These are phyloP conservation scores for Musca domestica DNA, from an alignment of 1,140 invertebrate genomes.

Conservation along the genomic window DNA sequence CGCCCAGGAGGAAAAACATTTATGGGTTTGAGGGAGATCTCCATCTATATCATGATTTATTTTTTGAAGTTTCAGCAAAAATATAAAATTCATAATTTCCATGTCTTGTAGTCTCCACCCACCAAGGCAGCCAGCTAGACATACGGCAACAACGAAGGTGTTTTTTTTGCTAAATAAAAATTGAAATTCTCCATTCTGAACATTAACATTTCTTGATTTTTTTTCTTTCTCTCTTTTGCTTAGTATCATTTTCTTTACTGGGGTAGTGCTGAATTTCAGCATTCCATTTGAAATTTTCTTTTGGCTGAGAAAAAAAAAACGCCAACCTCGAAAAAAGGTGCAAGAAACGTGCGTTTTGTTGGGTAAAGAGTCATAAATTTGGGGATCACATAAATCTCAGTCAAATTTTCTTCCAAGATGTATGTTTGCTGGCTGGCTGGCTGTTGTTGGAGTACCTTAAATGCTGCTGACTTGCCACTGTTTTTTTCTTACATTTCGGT, in stretches of 20 bases:
- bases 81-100: neutral
- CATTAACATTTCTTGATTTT: neutral
- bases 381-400: slow-evolving; percentile 26
- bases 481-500: too few species aligned
- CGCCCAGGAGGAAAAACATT: neutral
- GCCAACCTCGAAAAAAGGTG: too few species aligned
- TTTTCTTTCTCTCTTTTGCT: neutral
- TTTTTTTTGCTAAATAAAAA: neutral
- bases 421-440: too few species aligned
- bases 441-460: too few species aligned
- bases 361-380: slow-evolving; percentile 20
- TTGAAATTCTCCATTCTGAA: slow-evolving; percentile 11
- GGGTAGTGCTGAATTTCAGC: too few species aligned
- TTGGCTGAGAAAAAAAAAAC: too few species aligned
- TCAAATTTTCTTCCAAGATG: slow-evolving; percentile 4
- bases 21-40: neutral
- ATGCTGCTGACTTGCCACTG: too few species aligned
- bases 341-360: too few species aligned
- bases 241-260: neutral
- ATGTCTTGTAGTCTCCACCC: neutral
- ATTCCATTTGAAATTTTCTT: too few species aligned
- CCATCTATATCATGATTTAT: neutral
- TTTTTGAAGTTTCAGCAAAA: slow-evolving; percentile 19
- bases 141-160: too few species aligned
- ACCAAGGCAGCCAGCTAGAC: too few species aligned